Evolutionary conservation across 2,888 invertebrate species (phyloP), one percentile per base, ranked within the genome.

Genomic region (Gymnocheta viridis): DNA sequence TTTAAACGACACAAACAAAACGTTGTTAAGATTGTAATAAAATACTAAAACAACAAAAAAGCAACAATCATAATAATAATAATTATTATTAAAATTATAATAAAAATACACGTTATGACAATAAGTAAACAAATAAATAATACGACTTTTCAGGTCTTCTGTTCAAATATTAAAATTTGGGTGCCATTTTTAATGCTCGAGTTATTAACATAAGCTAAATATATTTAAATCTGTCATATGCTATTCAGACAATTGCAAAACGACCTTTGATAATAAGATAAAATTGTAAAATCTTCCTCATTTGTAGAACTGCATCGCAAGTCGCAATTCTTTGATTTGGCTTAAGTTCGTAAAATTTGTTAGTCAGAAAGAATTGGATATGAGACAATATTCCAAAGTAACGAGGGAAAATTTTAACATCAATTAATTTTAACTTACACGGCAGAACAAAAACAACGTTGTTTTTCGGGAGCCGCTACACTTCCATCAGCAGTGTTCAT

Each of bases 11-110:
- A 67, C 64, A 27, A 27, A 27, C 27, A 69, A 67, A 67, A 82
- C 79, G 74, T 79, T 70, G 73, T 78, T 79, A 78, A 78, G 62
- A 69, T n/a, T 47, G 62, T 78, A 78, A 79, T 79, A 78, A 82
- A 82, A 82, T 72, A 78, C 56, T 14, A 56, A 51, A 58, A 64
- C 17, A 62, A 22, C 35, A 38, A 32, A 2, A 56, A 29, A 49
- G 32, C 6, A 49, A 54, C 24, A 66, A 49, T 49, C n/a, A n/a
- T n/a, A n/a, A n/a, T n/a, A n/a, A n/a, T 47, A 2, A 2, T 9
- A 10, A 49, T 22, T 27, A 38, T 22, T 22, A 38, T 62, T 27
- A 47, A 47, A 38, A 32, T 19, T 47, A 29, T 66, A 22, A 66
- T 29, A 19, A 32, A 22, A 47, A 35, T 14, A 7, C 7, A 17